phyloP scores from a whole-genome alignment of 2,113 vertebrate species.

The Tor tambroides region DNA sequence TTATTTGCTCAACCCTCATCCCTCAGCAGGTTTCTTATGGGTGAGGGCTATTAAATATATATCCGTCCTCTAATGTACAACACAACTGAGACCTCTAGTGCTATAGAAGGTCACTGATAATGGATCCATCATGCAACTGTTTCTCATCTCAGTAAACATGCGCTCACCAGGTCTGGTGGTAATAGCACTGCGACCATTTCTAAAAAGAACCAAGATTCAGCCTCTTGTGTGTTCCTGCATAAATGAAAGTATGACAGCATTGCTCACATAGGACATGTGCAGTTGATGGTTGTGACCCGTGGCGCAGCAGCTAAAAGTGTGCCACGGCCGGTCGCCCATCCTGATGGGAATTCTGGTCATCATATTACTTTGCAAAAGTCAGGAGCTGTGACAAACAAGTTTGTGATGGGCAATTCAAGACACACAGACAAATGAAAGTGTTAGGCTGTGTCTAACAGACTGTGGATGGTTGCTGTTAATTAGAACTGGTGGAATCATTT shows the following conservation, averaged over 20 bases:
- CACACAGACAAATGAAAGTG: neutral
- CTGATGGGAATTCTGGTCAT: conserved; percentile 21
- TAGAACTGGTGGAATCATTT: conserved; percentile 46
- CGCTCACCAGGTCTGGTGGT: neutral
- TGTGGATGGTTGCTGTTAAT: conserved; percentile 54
- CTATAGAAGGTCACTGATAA: conserved; percentile 25
- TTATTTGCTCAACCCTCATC: conserved; percentile 28
- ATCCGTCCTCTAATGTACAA: neutral
- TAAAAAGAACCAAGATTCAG: conserved; percentile 14
- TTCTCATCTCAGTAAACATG: conserved; percentile 47
- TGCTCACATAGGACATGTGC: neutral
- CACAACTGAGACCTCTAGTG: neutral
- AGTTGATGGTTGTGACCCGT: conserved; percentile 23
- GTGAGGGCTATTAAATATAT: neutral
- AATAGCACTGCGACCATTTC: conserved; percentile 22
- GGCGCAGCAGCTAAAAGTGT: neutral
- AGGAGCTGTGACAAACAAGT: conserved; percentile 43
- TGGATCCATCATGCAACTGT: conserved; percentile 35
- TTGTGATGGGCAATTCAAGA: conserved; percentile 54
- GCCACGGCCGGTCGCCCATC: conserved; percentile 13
- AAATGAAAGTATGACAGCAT: conserved; percentile 27
- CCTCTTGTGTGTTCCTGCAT: conserved; percentile 37
- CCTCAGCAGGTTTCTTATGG: neutral
- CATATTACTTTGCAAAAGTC: conserved; percentile 7
- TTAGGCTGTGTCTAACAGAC: conserved; percentile 20